Percentiles rank a stretch among this genome's conserved stretches.
phyloP scores from a whole-genome alignment of 2,113 vertebrate species.

The Thamnophis sirtalis region DNA sequence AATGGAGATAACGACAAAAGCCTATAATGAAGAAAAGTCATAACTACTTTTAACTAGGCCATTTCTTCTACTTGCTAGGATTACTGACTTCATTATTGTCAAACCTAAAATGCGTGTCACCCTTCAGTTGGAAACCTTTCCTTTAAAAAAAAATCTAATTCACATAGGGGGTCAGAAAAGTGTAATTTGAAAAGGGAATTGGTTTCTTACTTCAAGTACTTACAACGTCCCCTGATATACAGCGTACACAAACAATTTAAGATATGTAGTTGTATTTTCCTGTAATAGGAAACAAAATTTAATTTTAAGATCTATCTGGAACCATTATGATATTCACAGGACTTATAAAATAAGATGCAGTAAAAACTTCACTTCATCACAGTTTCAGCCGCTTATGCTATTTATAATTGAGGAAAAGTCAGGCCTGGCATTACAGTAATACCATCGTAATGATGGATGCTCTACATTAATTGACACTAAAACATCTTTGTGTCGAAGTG shows the following conservation, averaged over 20 bases:
- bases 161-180: conserved; percentile 21
- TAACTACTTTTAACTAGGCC: conserved; percentile 55
- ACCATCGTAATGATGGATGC: conserved; percentile 39
- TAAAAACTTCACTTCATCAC: conserved; percentile 28
- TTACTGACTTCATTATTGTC: conserved; percentile 48
- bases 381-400: background rate
- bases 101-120: conserved; percentile 21
- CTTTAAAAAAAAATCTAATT: conserved; percentile 14
- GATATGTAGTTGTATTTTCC: background rate
- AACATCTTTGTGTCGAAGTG: conserved; percentile 58
- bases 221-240: conserved; percentile 24
- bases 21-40: conserved; percentile 58
- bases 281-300: conserved; percentile 46
- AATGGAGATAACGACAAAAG: conserved; percentile 55
- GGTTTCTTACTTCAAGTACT: conserved; percentile 32
- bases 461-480: conserved; percentile 58
- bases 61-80: conserved; percentile 53
- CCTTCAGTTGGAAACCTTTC: conserved; percentile 40
- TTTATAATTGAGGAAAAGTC: conserved; percentile 37
- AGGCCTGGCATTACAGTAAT: conserved; percentile 24
- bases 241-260: conserved; percentile 19
- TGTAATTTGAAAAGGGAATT: conserved; percentile 30
- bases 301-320: conserved; percentile 49
- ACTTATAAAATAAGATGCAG: background rate
- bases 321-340: conserved; percentile 32